Conservation (phyloP, 2,888 invertebrate species). For the Clanis bilineata region DNA sequence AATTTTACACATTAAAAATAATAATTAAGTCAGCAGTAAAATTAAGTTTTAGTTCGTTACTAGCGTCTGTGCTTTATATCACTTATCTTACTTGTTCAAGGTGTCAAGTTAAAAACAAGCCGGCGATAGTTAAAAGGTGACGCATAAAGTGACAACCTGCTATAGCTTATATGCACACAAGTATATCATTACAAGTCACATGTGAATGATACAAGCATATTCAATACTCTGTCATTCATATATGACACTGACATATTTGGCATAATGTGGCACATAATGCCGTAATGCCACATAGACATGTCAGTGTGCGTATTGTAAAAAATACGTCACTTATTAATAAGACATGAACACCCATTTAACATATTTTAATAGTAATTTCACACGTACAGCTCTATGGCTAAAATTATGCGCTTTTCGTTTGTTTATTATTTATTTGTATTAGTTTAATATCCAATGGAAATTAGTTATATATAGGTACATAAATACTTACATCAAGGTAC, state of each 20-base stretch:
- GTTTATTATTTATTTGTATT: no score
- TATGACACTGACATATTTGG: neutral
- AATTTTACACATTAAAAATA: neutral
- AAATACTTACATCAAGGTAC: no score
- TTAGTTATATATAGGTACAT: no score
- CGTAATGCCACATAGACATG: neutral
- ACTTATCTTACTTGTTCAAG: neutral
- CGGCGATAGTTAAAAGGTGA: slow-evolving; percentile 13
- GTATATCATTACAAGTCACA: neutral
- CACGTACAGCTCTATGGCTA: neutral
- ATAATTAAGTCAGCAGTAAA: neutral
- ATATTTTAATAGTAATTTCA: neutral
- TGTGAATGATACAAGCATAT: neutral
- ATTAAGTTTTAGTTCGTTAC: slow-evolving; percentile 1
- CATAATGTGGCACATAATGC: neutral
- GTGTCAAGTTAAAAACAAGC: neutral
- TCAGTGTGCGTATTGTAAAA: neutral
- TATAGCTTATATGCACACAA: neutral
- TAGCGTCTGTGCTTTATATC: neutral
- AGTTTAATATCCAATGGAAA: no score
- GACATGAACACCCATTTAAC: neutral
- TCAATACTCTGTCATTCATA: neutral
- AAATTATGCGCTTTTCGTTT: no score
- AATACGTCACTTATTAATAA: neutral
- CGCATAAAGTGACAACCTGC: neutral